Conservation (phyloP, 64 coral and sea anemone genomes). For the Astreopora myriophthalma region DNA sequence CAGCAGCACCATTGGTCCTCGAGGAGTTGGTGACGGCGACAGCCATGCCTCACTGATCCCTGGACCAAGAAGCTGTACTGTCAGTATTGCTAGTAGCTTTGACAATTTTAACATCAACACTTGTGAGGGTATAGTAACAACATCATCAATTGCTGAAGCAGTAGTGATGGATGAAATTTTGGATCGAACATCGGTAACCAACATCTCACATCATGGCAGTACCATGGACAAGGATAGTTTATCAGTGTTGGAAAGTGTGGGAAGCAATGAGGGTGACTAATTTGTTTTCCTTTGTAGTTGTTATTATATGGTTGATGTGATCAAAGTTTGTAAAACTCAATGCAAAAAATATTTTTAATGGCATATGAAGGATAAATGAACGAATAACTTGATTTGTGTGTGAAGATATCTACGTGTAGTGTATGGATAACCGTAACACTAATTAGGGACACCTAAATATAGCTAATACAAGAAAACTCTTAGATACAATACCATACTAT, state of each 20-base stretch:
- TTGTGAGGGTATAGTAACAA: slow-evolving; percentile 47
- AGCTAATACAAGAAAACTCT: no score
- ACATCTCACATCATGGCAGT: slow-evolving; percentile 24
- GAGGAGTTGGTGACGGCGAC: slow-evolving; percentile 75
- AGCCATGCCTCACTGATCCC: slow-evolving; percentile 94
- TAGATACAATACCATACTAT: no score
- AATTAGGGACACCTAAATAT: no score
- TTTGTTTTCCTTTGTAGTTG: background rate
- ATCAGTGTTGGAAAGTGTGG: slow-evolving; percentile 89
- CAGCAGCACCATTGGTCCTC: slow-evolving; percentile 81
- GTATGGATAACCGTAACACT: no score
- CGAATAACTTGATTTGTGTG: no score
- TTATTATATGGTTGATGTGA: background rate
- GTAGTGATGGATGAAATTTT: slow-evolving; percentile 46
- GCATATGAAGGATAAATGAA: no score
- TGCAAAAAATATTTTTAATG: background rate
- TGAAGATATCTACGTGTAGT: no score
- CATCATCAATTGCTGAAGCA: slow-evolving; percentile 72
- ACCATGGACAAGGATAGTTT: slow-evolving; percentile 75
- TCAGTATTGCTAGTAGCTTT: slow-evolving; percentile 98
- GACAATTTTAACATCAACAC: slow-evolving; percentile 93
- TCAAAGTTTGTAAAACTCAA: background rate
- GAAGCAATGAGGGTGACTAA: slow-evolving; percentile 80
- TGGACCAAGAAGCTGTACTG: slow-evolving; percentile 94
- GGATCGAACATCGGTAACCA: slow-evolving; percentile 46